Base-by-base conservation (phyloP, 2,113 vertebrate species). In the Hypomesus transpacificus region DNA sequence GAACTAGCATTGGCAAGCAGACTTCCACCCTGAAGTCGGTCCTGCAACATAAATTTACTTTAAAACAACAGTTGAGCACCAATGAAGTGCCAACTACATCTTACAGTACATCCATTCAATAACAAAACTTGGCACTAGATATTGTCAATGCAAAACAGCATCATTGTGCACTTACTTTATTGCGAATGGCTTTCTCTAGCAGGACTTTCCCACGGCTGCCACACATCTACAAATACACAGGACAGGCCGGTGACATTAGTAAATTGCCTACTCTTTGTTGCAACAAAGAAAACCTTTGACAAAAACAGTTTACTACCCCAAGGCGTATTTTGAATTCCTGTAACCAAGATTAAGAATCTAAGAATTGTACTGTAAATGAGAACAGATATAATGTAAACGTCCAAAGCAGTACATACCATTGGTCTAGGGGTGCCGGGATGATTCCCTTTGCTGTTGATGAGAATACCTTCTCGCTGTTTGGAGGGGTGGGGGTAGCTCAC, bases 151-250 rank as follows among this genome's bases (percentile, higher is more conserved):
- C 24, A 46, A 17, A 28, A 14, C 26, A 31, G 18, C 46, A 14
- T 18, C 1, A 31, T 24, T 9, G 20, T 64, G 26, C 14, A 90
- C 92, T 92, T 76, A 95, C 95, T 80, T 94, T 93, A 70, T 94
- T 95, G 79, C 89, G 89, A 75, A 95, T 94, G 74, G 92, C 96
- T 84, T 93, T 95, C 88, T 93, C 93, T 71, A 96, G 87, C 24
- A 96, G 85, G 20, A 92, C 92, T 84, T 92, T 95, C 2, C 94
- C 95, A 31, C 94, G 88, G 82, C 95, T 96, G 78, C 92, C 78
- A 74, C 91, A 92, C 0, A 73, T 83, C 94, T 95, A 88, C 0
- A 16, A 28, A 69, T 22, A 82, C 62, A 81, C 77, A 65, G 0
- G 57, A 63, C 6, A 34, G 16, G 26, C 24, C 1, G 17, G 22